These are phyloP conservation scores for Paramormyrops hopkinsi DNA, from an alignment of 2,797 vertebrate species.

Conservation along the genomic window DNA sequence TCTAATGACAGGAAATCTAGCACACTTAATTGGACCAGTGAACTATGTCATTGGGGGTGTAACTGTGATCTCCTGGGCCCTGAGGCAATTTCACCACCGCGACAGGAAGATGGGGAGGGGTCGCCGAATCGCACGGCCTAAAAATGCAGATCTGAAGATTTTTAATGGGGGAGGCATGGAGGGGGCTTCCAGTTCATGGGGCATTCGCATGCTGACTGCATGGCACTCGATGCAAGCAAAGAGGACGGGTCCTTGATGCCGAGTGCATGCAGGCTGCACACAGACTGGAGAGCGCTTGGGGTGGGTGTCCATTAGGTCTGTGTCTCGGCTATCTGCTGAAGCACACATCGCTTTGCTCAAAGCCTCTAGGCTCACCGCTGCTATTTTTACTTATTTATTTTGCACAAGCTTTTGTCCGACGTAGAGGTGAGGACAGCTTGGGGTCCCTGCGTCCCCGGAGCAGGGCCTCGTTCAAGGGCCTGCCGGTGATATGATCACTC, in stretches of 20 bases:
- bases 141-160: constrained; percentile 3
- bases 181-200: constrained; percentile 22
- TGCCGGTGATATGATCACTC: not conserved
- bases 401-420: not conserved
- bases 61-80: constrained; percentile 53
- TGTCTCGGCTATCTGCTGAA: constrained; percentile 46
- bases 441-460: not conserved
- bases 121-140: not conserved
- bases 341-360: not conserved
- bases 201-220: constrained; percentile 50
- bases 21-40: constrained; percentile 72
- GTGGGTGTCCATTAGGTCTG: constrained; percentile 56
- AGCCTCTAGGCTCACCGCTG: not conserved
- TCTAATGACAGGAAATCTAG: constrained; percentile 74
- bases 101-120: constrained; percentile 37
- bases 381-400: not conserved
- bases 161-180: constrained; percentile 15
- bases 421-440: not conserved
- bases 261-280: constrained; percentile 42
- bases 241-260: constrained; percentile 50
- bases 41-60: constrained; percentile 68
- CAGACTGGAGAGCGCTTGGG: constrained; percentile 62
- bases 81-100: constrained; percentile 47
- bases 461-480: not conserved
- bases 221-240: constrained; percentile 46